These are phyloP conservation scores for Muscidifurax raptorellus DNA, from an alignment of 1,140 invertebrate species.

Conservation along the genomic window DNA sequence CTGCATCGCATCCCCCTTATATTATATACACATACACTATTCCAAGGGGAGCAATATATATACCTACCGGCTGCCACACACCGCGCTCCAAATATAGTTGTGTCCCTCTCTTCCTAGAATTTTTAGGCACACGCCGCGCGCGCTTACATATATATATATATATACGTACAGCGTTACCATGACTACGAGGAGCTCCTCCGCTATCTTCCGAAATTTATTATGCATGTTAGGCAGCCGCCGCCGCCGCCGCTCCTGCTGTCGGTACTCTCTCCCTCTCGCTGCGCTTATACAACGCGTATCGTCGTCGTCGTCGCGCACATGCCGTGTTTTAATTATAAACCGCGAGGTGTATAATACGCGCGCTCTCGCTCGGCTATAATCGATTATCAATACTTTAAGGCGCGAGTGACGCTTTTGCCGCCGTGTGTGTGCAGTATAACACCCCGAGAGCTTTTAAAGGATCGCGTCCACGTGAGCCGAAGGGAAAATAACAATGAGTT, in stretches of 20 bases:
- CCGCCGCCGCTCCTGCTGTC: not conserved
- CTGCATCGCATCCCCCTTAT: not conserved
- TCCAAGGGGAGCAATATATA: not conserved
- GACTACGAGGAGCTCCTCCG: not conserved
- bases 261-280: not conserved
- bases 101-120: not conserved
- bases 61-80: not conserved
- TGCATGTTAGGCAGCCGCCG: not conserved
- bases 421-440: not conserved
- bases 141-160: not conserved
- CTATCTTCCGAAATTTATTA: constrained; percentile 37
- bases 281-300: not conserved
- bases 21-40: not conserved
- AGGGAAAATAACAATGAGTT: constrained; percentile 12
- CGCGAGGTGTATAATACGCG: no score
- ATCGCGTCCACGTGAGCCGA: not conserved
- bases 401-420: not conserved
- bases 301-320: not conserved
- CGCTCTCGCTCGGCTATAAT: not conserved
- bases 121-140: not conserved
- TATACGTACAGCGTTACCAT: constrained; percentile 6
- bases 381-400: constrained; percentile 48
- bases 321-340: constrained; percentile 42
- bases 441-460: not conserved
- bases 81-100: not conserved